These are phyloP conservation scores for Antechinus stuartii DNA, from an alignment of 2,113 vertebrate species.

Conservation along the genomic window DNA sequence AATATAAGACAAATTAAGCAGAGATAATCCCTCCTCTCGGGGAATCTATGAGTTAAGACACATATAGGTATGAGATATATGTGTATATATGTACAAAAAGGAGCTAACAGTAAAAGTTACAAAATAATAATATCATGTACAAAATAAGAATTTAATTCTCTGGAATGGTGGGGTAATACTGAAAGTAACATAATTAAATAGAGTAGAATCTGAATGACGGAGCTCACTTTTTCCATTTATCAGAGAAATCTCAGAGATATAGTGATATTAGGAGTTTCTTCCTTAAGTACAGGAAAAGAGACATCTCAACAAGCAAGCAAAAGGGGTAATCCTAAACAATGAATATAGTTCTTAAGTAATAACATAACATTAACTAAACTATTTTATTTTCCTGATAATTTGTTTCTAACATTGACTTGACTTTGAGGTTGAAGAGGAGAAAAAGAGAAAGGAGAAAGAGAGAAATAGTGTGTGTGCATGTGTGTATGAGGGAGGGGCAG, in stretches of 20 bases:
- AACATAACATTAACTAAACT: neutral
- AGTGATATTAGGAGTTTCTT: slow-evolving; percentile 14
- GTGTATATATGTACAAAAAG: neutral
- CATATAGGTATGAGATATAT: neutral
- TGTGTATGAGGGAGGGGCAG: neutral
- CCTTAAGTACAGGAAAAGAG: neutral
- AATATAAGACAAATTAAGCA: neutral
- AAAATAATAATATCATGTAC: neutral
- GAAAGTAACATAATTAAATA: neutral
- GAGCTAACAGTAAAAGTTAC: neutral
- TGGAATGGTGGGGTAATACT: neutral
- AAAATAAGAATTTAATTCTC: slow-evolving; percentile 7
- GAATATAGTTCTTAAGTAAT: neutral
- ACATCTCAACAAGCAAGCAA: neutral
- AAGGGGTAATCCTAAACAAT: neutral
- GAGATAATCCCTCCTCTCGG: neutral
- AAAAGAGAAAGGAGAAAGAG: neutral
- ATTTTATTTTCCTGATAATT: neutral
- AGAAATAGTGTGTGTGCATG: too few species aligned
- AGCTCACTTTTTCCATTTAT: neutral
- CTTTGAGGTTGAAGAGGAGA: neutral
- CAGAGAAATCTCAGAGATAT: neutral
- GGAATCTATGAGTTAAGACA: neutral
- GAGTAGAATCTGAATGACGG: neutral
- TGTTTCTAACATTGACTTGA: slow-evolving; percentile 56